Conservation (phyloP, 2,888 invertebrate species). For the Chaitophorus viminalis region DNA sequence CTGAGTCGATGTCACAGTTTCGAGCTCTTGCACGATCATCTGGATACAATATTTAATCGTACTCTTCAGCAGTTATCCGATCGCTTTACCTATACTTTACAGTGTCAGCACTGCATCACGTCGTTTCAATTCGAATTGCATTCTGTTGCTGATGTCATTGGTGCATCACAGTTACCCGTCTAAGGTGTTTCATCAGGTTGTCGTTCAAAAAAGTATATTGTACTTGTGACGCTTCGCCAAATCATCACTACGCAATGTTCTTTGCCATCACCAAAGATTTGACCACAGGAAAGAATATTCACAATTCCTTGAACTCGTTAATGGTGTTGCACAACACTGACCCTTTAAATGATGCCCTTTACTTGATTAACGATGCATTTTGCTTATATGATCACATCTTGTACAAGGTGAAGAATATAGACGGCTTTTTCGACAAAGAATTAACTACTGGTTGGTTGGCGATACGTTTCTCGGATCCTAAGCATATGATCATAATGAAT, state of each 20-base stretch:
- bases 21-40: too few relatives aligned
- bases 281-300: not conserved
- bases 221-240: too few relatives aligned
- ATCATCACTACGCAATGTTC: not conserved
- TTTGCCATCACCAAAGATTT: not conserved
- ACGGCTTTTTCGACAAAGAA: not conserved
- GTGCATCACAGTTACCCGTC: too few relatives aligned
- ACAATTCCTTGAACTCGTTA: not conserved
- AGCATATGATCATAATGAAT: not conserved
- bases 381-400: not conserved
- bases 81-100: too few relatives aligned
- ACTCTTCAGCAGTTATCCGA: too few relatives aligned
- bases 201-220: too few relatives aligned
- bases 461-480: not conserved
- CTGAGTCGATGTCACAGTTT: too few relatives aligned
- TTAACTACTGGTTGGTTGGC: not conserved
- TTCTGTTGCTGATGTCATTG: too few relatives aligned
- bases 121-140: too few relatives aligned
- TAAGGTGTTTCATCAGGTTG: too few relatives aligned
- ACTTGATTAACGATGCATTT: not conserved
- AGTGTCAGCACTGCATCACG: too few relatives aligned
- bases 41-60: too few relatives aligned
- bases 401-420: not conserved
- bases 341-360: not conserved
- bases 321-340: not conserved